phyloP scores from a whole-genome alignment of 2,888 invertebrate species.

The Diadegma fenestrale region DNA sequence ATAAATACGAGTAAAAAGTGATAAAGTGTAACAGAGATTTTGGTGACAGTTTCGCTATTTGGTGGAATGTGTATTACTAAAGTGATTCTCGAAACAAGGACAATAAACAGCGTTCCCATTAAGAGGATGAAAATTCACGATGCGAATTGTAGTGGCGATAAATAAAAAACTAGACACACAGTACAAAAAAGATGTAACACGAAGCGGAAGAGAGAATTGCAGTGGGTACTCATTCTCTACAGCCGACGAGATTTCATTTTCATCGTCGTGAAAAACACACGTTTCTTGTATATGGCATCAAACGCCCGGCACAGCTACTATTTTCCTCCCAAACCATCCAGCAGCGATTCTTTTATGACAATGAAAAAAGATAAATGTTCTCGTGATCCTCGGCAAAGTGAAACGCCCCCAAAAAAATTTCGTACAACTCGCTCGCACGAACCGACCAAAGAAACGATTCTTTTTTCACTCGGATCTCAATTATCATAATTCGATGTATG shows the following conservation, averaged over 20 bases:
- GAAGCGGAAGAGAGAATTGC: constrained; percentile 31
- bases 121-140: constrained; percentile 65
- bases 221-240: constrained; percentile 21
- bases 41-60: constrained; percentile 32
- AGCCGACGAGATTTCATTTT: constrained; percentile 60
- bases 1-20: constrained; percentile 5
- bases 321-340: constrained; percentile 7
- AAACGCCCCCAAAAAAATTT: neutral
- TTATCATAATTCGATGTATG: neutral
- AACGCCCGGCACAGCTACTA: constrained; percentile 36
- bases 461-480: neutral
- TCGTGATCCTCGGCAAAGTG: neutral
- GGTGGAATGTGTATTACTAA: constrained; percentile 37
- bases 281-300: constrained; percentile 1
- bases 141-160: constrained; percentile 64
- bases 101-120: constrained; percentile 56
- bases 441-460: neutral
- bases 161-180: constrained; percentile 43
- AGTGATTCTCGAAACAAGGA: constrained; percentile 30
- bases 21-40: constrained; percentile 55
- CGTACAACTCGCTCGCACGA: neutral
- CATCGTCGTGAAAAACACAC: constrained; percentile 23
- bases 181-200: constrained; percentile 54
- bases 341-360: constrained; percentile 45
- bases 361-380: constrained; percentile 12